phyloP scores from a whole-genome alignment of 1,140 invertebrate species.

The Drosophila orosa region DNA sequence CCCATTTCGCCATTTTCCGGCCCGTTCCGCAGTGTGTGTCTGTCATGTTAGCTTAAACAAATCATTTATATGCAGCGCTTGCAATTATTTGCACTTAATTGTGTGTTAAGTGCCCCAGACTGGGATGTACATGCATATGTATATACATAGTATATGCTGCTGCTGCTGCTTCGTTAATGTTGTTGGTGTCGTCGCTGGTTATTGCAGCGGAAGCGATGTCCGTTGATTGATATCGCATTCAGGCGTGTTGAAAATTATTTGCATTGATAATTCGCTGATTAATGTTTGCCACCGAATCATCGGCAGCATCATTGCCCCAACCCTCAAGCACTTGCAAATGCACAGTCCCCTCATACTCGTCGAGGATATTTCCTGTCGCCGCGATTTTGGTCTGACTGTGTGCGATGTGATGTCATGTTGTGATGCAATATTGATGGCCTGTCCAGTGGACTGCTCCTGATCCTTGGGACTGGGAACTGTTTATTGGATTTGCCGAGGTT shows the following conservation, averaged over 20 bases:
- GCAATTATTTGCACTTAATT: conserved; percentile 83
- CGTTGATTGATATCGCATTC: conserved; percentile 83
- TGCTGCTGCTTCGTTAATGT: conserved; percentile 15
- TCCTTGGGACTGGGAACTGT: conserved; percentile 46
- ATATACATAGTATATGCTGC: not conserved
- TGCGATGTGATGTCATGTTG: conserved; percentile 54
- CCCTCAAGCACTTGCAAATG: conserved; percentile 4
- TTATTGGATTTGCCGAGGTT: conserved; percentile 78
- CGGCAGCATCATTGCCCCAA: conserved; percentile 8
- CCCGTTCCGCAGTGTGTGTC: conserved; percentile 17
- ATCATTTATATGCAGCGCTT: conserved; percentile 81
- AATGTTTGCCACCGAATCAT: conserved; percentile 73
- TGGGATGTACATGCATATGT: conserved; percentile 38
- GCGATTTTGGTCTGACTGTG: conserved; percentile 67
- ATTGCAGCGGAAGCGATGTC: conserved; percentile 75
- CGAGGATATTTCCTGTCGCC: conserved; percentile 52
- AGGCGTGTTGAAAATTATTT: conserved; percentile 82
- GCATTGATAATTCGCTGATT: conserved; percentile 83
- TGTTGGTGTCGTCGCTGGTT: conserved; percentile 44
- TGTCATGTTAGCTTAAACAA: conserved; percentile 79
- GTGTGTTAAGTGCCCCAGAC: conserved; percentile 78
- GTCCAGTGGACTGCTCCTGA: conserved; percentile 15
- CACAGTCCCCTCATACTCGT: not conserved
- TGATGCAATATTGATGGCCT: conserved; percentile 74
- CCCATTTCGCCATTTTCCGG: conserved; percentile 19